Evolutionary conservation across 2,113 vertebrate species (phyloP).

Genomic region (Smithornis capensis): DNA sequence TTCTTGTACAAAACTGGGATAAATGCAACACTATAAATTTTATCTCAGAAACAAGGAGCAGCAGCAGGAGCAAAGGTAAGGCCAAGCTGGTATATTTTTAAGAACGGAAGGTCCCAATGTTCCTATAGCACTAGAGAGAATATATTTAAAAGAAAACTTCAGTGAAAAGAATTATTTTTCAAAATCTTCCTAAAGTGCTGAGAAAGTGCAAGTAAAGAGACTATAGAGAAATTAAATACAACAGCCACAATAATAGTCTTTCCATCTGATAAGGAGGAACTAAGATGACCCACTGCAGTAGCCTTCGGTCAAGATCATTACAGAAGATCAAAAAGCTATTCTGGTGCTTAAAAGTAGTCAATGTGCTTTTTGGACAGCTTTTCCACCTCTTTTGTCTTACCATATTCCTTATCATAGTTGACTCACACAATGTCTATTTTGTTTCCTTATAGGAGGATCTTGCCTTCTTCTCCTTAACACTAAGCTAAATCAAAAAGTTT

Average conservation of each 20-base stretch:
- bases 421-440: background rate
- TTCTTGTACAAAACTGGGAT: background rate
- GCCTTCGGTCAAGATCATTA: background rate
- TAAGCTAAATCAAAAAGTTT: background rate
- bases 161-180: background rate
- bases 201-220: background rate
- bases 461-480: background rate
- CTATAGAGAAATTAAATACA: background rate
- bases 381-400: background rate
- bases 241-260: background rate
- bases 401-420: background rate
- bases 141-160: constrained; percentile 1
- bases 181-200: background rate
- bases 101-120: background rate
- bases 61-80: background rate
- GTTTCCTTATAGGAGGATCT: background rate
- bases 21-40: background rate
- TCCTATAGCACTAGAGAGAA: background rate
- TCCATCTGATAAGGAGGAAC: background rate
- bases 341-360: background rate
- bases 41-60: background rate
- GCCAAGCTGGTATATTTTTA: background rate
- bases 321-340: background rate
- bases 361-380: background rate
- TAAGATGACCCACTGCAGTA: background rate